Percentiles rank a stretch among this genome's conserved stretches.
These are phyloP conservation scores for Aplysina aerophoba DNA, from an alignment of 37 sponge, comb jelly and placozoan species.

Conservation along the genomic window DNA sequence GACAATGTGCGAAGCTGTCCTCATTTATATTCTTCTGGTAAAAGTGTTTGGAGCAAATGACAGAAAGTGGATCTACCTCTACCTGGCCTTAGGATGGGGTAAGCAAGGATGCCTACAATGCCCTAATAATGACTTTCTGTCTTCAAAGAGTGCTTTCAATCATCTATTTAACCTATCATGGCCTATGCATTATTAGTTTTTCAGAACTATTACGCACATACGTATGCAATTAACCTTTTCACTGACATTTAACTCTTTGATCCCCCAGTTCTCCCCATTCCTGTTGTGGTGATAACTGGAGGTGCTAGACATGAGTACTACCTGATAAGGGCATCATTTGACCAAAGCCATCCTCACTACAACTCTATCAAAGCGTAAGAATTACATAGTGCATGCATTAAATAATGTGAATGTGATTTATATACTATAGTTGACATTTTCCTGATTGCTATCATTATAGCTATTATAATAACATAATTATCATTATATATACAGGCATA, in stretches of 20 bases:
- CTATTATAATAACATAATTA: not conserved
- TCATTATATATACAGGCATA: not conserved
- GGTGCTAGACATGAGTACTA: no score
- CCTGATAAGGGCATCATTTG: no score
- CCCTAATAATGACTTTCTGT: no score
- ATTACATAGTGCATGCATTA: no score
- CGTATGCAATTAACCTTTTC: not conserved
- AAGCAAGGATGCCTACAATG: no score
- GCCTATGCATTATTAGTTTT: not conserved
- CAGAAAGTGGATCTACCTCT: conserved; percentile 36
- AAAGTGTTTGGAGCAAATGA: conserved; percentile 27
- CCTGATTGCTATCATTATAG: no score
- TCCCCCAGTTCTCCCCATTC: conserved; percentile 2
- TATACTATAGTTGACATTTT: no score
- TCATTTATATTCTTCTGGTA: conserved; percentile 47
- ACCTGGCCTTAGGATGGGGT: conserved; percentile 37
- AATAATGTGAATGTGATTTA: no score
- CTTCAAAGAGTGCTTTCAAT: not conserved
- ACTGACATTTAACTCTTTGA: no score
- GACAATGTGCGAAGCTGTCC: conserved; percentile 53
- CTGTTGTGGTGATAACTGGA: not conserved
- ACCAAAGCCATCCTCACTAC: no score
- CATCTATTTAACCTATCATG: not conserved
- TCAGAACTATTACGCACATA: not conserved
- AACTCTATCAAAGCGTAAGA: no score